Conservation (phyloP, 2,888 invertebrate species). For the Shargacucullia verbasci region DNA sequence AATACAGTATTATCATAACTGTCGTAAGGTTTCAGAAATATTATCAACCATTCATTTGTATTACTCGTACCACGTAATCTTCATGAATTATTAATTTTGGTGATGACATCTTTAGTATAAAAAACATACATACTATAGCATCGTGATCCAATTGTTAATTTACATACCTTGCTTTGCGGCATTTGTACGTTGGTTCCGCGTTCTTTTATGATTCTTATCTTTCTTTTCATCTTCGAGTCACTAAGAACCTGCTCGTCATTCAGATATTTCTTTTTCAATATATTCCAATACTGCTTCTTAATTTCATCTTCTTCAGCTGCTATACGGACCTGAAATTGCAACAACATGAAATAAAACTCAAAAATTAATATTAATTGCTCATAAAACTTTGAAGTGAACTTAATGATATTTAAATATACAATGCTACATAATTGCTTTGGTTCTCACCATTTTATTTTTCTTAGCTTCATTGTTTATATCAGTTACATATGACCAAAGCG, state of each 20-base stretch:
- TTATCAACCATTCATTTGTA: too few species aligned
- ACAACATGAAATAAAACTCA: slow-evolving; percentile 2
- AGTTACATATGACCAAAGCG: slow-evolving; percentile 83
- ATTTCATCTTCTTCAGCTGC: slow-evolving; percentile 85
- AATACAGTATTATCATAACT: too few species aligned
- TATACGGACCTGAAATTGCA: slow-evolving; percentile 72
- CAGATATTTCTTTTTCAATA: slow-evolving; percentile 80
- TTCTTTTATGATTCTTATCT: slow-evolving; percentile 81
- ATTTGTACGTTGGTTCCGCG: slow-evolving; percentile 83
- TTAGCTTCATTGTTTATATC: slow-evolving; percentile 79
- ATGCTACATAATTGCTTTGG: slow-evolving; percentile 3
- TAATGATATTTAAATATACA: slow-evolving; percentile 7
- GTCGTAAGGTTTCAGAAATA: too few species aligned
- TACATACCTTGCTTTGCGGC: slow-evolving; percentile 82
- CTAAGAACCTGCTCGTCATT: slow-evolving; percentile 59
- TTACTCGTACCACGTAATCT: neutral
- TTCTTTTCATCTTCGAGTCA: slow-evolving; percentile 72
- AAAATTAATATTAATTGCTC: slow-evolving; percentile 9
- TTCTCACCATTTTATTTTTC: slow-evolving; percentile 81
- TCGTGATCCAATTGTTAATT: neutral
- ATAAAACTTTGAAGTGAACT: slow-evolving; percentile 13
- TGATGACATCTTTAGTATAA: neutral
- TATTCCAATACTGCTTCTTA: slow-evolving; percentile 83
- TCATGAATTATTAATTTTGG: neutral
- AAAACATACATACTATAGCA: neutral